A percentile compares a stretch with the other conserved stretches of the same genome.
Evolutionary conservation across 2,113 vertebrate species (phyloP).

Genomic region (Ginglymostoma cirratum): DNA sequence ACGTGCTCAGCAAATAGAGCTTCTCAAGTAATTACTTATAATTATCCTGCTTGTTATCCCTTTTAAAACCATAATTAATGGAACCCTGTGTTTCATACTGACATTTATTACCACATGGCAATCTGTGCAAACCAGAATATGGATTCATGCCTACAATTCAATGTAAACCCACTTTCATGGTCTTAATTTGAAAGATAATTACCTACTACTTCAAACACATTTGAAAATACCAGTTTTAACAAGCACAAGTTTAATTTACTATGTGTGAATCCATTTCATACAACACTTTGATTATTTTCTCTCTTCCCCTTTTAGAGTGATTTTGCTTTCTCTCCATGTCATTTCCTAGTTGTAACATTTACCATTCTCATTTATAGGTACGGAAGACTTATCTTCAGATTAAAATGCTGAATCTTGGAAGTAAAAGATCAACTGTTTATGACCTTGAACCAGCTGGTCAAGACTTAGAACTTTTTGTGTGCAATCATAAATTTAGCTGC

Average conservation of each 20-base stretch:
- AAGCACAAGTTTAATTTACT: neutral
- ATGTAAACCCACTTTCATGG: neutral
- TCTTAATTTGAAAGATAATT: neutral
- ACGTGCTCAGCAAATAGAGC: neutral
- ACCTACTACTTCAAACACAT: neutral
- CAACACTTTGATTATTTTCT: neutral
- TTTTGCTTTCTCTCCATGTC: neutral
- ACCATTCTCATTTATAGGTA: neutral
- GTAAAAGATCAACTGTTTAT: neutral
- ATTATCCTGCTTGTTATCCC: neutral
- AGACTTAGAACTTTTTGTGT: neutral
- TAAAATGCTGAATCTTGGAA: neutral
- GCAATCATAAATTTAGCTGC: neutral
- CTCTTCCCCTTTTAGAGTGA: neutral
- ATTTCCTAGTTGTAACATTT: neutral
- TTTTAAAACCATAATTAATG: neutral
- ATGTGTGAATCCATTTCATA: neutral
- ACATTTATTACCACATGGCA: neutral
- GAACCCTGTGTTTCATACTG: neutral
- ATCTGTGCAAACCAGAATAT: neutral
- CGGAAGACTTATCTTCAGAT: neutral
- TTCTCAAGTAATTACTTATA: neutral
- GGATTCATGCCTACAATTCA: neutral
- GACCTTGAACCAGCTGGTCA: neutral
- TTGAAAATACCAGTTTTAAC: neutral